Evolutionary conservation across 2,113 vertebrate genomes (phyloP).

Genomic region (Rhipidura dahli): DNA sequence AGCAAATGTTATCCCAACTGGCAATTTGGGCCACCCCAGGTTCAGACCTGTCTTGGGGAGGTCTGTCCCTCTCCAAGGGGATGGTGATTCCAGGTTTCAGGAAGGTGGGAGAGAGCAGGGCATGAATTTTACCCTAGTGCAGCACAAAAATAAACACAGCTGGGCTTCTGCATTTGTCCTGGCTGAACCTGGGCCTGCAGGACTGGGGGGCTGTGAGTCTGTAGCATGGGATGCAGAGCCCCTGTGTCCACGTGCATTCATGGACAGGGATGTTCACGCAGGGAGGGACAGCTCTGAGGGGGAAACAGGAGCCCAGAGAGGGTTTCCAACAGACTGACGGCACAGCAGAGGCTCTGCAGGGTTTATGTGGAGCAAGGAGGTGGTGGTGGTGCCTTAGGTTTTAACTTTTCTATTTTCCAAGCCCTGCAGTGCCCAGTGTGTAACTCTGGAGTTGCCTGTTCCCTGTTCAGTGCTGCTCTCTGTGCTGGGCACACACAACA

Average conservation of each 20-base stretch:
- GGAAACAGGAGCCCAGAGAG: neutral
- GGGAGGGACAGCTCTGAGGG: rapidly evolving
- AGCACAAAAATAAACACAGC: neutral
- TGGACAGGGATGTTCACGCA: rapidly evolving
- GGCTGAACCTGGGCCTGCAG: neutral
- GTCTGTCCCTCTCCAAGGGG: neutral
- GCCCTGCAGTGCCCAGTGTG: too few relatives aligned
- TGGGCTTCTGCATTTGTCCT: neutral
- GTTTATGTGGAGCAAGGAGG: too few relatives aligned
- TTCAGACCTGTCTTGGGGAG: neutral
- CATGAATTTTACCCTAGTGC: neutral
- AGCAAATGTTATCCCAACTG: rapidly evolving
- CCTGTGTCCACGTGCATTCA: rapidly evolving
- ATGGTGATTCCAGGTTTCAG: neutral
- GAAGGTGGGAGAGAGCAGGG: neutral
- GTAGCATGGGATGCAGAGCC: neutral
- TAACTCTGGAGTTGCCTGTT: too few relatives aligned
- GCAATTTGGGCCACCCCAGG: rapidly evolving
- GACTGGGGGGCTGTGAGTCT: neutral
- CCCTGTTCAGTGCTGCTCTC: too few relatives aligned
- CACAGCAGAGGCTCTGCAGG: too few relatives aligned
- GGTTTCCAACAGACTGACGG: neutral
- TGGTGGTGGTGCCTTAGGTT: too few relatives aligned
- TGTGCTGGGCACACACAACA: too few relatives aligned
- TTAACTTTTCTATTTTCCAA: too few relatives aligned